phyloP scores from a whole-genome alignment of 2,113 vertebrate genomes.

The Paratilapia polleni region DNA sequence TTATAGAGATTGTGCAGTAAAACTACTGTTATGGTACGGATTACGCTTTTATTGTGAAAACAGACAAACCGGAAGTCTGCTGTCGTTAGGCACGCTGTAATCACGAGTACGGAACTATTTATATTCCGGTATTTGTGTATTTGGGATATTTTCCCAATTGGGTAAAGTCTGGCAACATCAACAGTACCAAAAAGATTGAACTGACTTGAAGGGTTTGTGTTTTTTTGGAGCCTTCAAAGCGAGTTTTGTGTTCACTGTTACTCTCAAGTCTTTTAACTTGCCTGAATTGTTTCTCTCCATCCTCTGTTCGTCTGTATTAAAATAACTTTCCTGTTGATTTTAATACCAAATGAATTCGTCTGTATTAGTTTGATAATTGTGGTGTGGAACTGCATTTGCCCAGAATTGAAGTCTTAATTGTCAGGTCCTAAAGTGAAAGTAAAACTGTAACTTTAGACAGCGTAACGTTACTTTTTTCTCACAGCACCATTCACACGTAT shows the following conservation, averaged over 20 bases:
- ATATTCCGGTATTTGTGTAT: not conserved
- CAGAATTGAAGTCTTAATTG: not conserved
- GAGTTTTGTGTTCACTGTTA: not conserved
- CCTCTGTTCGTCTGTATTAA: not conserved
- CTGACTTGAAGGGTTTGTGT: constrained; percentile 17
- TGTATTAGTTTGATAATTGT: not conserved
- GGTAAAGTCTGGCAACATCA: not conserved
- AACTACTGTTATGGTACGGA: not conserved
- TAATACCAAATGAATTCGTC: not conserved
- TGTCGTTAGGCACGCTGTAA: not conserved
- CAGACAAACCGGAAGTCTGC: constrained; percentile 13
- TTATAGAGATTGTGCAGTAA: not conserved
- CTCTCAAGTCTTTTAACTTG: not conserved
- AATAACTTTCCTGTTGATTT: not conserved
- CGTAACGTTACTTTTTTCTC: not conserved
- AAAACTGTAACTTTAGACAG: not conserved
- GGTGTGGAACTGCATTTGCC: not conserved
- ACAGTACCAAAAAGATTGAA: not conserved
- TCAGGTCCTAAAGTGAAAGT: not conserved
- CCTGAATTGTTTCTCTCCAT: not conserved
- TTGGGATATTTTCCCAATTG: not conserved
- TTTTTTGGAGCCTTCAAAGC: not conserved
- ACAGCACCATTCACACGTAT: not conserved
- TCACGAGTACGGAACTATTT: constrained; percentile 12
- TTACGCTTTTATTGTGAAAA: constrained; percentile 60